Conservation (phyloP, 2,888 invertebrate species). For the Chalcis sispes region DNA sequence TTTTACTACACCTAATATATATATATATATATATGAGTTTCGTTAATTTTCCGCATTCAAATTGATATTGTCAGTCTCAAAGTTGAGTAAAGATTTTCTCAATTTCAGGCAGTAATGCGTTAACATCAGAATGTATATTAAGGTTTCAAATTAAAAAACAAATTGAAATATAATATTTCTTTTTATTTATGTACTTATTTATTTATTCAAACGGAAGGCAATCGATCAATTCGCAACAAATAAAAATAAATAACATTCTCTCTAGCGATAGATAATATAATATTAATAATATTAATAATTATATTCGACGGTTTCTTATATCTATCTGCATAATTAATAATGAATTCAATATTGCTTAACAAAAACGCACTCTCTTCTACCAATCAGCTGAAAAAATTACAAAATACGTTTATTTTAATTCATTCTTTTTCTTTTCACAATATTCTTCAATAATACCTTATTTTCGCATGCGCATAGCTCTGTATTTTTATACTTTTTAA, state of each 20-base stretch:
- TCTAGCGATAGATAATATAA: constrained; percentile 73
- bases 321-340: constrained; percentile 70
- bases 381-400: constrained; percentile 63
- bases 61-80: too few species aligned
- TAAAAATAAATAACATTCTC: constrained; percentile 76
- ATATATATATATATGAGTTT: too few species aligned
- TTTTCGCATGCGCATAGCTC: constrained; percentile 34
- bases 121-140: too few species aligned
- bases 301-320: constrained; percentile 71
- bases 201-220: constrained; percentile 76
- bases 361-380: constrained; percentile 64
- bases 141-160: too few species aligned
- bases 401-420: constrained; percentile 66
- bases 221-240: constrained; percentile 76
- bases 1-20: too few species aligned
- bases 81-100: too few species aligned
- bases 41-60: too few species aligned
- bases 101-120: too few species aligned
- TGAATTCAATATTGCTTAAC: constrained; percentile 72
- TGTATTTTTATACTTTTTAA: too few species aligned
- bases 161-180: constrained; percentile 21
- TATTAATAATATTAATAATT: constrained; percentile 60
- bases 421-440: constrained; percentile 38
- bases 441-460: constrained; percentile 9
- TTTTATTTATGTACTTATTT: constrained; percentile 62